Conservation (phyloP, 2,797 vertebrate species). For the Mormyrus hasselquistii region DNA sequence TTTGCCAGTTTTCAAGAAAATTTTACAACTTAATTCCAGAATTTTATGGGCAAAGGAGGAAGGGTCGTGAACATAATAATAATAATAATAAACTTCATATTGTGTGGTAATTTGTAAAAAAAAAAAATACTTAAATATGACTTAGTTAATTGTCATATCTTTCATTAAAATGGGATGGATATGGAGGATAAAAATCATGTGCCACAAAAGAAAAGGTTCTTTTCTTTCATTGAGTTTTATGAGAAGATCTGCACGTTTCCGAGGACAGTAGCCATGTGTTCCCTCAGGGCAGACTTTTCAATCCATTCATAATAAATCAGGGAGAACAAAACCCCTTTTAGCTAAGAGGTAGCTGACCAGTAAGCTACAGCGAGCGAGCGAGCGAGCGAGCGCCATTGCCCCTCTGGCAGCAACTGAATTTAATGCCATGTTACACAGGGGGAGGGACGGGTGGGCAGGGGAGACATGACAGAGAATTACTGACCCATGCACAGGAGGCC, state of each 20-base stretch:
- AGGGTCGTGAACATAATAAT: not conserved
- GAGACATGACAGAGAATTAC: not conserved
- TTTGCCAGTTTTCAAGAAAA: not conserved
- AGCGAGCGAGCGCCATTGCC: not conserved
- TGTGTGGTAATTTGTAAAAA: not conserved
- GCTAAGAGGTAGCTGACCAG: not conserved
- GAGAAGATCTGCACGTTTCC: not conserved
- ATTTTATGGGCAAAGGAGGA: not conserved
- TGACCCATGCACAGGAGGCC: not conserved
- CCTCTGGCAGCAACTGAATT: not conserved
- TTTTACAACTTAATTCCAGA: not conserved
- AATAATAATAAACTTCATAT: not conserved
- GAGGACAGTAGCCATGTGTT: not conserved
- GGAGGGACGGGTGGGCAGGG: not conserved
- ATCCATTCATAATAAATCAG: not conserved
- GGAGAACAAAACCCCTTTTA: not conserved
- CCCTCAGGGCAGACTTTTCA: not conserved
- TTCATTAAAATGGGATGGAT: not conserved
- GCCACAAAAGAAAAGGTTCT: not conserved
- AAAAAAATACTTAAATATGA: not conserved
- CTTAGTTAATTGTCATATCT: not conserved
- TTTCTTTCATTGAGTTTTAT: not conserved
- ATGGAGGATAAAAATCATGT: not conserved
- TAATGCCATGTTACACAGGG: not conserved
- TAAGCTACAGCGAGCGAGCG: not conserved